Percentiles rank a stretch among this genome's conserved stretches.
phyloP scores from a whole-genome alignment of 2,113 vertebrate species.

The Phalacrocorax carbo region DNA sequence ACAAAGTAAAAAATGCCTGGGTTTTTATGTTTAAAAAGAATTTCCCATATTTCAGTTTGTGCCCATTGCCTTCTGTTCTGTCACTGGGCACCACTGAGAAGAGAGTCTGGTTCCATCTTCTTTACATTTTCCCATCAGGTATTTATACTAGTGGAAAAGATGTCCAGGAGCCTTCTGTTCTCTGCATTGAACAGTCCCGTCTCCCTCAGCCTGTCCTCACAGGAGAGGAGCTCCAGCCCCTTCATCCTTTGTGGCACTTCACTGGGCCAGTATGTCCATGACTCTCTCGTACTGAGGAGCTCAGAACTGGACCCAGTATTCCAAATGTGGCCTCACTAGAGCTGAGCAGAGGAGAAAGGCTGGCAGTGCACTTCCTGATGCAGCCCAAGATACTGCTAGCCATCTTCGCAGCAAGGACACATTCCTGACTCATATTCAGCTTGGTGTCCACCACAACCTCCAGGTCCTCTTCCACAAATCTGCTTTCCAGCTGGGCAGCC shows the following conservation, averaged over 20 bases:
- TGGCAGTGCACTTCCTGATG: not conserved
- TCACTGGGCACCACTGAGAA: not conserved
- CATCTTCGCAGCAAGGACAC: not conserved
- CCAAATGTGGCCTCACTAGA: too few species aligned
- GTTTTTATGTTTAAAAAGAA: not conserved
- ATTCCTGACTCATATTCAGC: not conserved
- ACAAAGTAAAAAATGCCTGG: fast-evolving
- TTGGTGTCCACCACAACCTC: not conserved
- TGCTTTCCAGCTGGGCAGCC: not conserved
- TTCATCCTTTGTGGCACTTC: too few species aligned
- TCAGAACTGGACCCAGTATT: too few species aligned
- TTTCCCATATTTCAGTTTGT: not conserved
- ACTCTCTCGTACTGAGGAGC: too few species aligned
- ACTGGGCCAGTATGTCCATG: too few species aligned
- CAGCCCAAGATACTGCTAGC: not conserved
- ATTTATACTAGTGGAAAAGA: not conserved
- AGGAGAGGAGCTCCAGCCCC: too few species aligned
- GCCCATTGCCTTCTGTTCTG: not conserved
- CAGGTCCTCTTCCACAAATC: not conserved
- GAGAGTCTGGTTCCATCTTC: not conserved
- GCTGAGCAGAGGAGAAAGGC: too few species aligned
- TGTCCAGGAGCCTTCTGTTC: not conserved
- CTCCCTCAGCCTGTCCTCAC: too few species aligned
- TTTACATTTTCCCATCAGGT: not conserved
- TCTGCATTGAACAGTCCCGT: not conserved